A percentile compares a stretch with the other conserved stretches of the same genome.
Conservation (phyloP, 2,888 invertebrate genomes). For the Campoplex capitator region DNA sequence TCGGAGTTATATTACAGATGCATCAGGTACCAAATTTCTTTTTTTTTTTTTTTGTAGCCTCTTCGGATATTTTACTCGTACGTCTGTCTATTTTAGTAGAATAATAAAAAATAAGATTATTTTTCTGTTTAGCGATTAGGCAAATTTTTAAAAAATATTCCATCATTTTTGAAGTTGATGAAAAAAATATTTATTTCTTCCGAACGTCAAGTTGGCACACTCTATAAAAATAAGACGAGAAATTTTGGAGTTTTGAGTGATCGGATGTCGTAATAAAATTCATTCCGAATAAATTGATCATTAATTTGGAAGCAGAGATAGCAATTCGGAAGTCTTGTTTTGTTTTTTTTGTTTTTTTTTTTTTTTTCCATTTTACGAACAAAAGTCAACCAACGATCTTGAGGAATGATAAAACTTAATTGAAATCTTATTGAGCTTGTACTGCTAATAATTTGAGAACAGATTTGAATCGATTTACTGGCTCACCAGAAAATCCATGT, state of each 20-base stretch:
- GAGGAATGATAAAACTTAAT: background rate
- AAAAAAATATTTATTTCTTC: background rate
- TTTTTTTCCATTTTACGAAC: background rate
- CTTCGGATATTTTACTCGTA: background rate
- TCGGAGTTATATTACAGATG: conserved; percentile 21
- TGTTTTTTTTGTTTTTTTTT: too few relatives aligned
- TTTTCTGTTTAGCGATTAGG: conserved; percentile 5
- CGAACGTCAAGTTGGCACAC: background rate
- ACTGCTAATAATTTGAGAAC: background rate
- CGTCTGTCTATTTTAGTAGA: background rate
- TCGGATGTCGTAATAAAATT: background rate
- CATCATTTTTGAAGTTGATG: background rate
- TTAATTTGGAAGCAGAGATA: background rate
- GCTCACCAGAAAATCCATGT: background rate
- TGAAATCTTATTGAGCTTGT: background rate
- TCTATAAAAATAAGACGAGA: background rate
- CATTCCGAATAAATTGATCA: background rate
- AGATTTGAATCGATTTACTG: background rate
- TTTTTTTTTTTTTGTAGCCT: background rate
- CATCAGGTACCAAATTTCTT: conserved; percentile 33
- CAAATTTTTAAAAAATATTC: conserved; percentile 8
- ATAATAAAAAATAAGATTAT: conserved; percentile 1
- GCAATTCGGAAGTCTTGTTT: background rate
- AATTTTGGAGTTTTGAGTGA: background rate
- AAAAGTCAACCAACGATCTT: background rate